Evolutionary conservation across 2,113 vertebrate genomes (phyloP).

Genomic region (Cervus canadensis): DNA sequence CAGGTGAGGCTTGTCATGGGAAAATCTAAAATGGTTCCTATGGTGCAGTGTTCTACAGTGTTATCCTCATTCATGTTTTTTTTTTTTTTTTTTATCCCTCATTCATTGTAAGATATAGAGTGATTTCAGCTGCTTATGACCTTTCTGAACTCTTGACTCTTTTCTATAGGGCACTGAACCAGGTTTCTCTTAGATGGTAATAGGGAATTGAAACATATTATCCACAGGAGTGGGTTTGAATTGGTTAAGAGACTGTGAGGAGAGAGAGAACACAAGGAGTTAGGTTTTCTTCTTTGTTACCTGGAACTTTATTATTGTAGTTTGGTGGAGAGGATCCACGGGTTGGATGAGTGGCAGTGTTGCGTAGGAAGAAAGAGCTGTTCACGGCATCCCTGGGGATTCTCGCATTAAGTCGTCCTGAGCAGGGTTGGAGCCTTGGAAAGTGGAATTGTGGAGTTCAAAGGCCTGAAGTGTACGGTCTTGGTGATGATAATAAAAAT

Average conservation of each 20-base stretch:
- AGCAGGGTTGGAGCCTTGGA: neutral
- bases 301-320: neutral
- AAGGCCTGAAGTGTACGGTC: neutral
- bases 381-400: neutral
- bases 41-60: neutral
- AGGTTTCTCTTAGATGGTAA: neutral
- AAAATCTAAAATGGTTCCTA: neutral
- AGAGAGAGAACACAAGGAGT: neutral
- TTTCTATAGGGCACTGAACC: neutral
- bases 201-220: neutral
- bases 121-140: neutral
- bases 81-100: neutral
- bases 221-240: neutral
- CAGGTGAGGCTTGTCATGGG: conserved; percentile 81
- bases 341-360: neutral
- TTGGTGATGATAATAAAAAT: neutral
- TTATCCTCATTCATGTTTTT: neutral
- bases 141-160: neutral
- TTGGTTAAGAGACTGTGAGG: neutral
- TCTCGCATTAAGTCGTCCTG: neutral
- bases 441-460: neutral
- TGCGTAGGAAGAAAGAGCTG: neutral
- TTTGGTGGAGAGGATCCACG: neutral
- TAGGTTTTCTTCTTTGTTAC: neutral
- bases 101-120: neutral